Base-by-base conservation (phyloP, 2,797 vertebrate species). In the Cynodonichthys magdalenae region DNA sequence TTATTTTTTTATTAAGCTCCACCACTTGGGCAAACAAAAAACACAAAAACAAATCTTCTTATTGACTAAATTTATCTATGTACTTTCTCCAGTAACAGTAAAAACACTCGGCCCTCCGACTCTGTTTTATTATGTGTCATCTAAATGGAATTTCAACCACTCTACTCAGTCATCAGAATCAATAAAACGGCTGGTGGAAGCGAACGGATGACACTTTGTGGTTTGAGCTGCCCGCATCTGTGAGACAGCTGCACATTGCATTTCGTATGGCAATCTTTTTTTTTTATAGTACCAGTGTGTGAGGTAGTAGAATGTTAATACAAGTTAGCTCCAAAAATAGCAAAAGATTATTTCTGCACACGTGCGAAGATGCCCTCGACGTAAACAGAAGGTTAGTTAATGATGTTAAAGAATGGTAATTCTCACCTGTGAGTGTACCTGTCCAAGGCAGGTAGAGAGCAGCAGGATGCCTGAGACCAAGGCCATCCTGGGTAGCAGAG, bases 381-480 rank as follows among this genome's bases (percentile, higher is more conserved):
- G 53, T 1, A 19, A 47, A 9, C 48, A 24, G 28, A 42, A 29
- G n/a, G 17, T 50, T 15, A 10, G 7, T 9, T 29, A 19, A 4
- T 1, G n/a, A 15, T 39, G 17, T 19, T 39, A 14, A 29, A 24
- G 12, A 29, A 50, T 56, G 45, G 29, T 48, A 1, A 39, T 59
- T 66, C 91, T 87, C 97, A 99, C 97, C 97, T 97, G 94, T 87
- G 86, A 83, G 71, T 83, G 80, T 76, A 87, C 61, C 77, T 91
- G 77, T 89, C 87, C 91, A 79, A 87, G 65, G 71, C 84, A 92
- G 69, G 91, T 87, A 83, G 52, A 63, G 83, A 94, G 82, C 89
- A 94, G 73, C 66, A 93, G 67, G 87, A 88, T 56, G 49, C 71
- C 62, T 41, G 57, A 78, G 60, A 69, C 10, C 28, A 80, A 46